These are phyloP conservation scores for Cylas formicarius DNA, from an alignment of 1,140 invertebrate genomes.

Conservation along the genomic window DNA sequence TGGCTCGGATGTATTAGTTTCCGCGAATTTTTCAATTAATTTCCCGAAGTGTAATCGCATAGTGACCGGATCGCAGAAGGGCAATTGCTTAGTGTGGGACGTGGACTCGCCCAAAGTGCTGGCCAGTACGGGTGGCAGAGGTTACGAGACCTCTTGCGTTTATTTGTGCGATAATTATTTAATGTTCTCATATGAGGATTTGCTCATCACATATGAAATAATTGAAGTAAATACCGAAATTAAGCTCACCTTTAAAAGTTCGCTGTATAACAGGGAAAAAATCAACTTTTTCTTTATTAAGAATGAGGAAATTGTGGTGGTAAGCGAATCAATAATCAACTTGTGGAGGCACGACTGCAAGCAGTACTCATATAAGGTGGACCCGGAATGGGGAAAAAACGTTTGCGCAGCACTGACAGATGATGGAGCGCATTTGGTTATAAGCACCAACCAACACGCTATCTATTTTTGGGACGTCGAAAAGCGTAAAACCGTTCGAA, in stretches of 20 bases:
- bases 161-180: slow-evolving; percentile 1
- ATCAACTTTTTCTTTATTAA: slow-evolving; percentile 7
- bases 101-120: not conserved
- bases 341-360: not conserved
- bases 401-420: slow-evolving; percentile 10
- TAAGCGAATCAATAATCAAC: slow-evolving; percentile 6
- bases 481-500: slow-evolving; percentile 7
- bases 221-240: not conserved
- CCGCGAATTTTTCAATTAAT: slow-evolving; percentile 8
- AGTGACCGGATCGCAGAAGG: slow-evolving; percentile 2
- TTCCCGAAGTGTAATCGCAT: slow-evolving; percentile 5
- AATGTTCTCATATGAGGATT: slow-evolving; percentile 6
- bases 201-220: no score
- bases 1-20: slow-evolving; percentile 5
- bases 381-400: not conserved
- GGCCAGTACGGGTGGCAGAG: not conserved
- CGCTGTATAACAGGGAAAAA: slow-evolving; percentile 3
- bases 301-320: slow-evolving; percentile 1
- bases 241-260: not conserved
- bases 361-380: not conserved
- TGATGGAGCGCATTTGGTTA: slow-evolving; percentile 9
- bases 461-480: slow-evolving; percentile 11
- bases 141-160: slow-evolving; percentile 4
- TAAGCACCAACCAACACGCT: slow-evolving; percentile 9
- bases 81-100: slow-evolving; percentile 9